Evolutionary conservation across 2,888 invertebrate species (phyloP), one percentile per base, ranked within the genome.

Genomic region (Trypoxylon attenuatum): DNA sequence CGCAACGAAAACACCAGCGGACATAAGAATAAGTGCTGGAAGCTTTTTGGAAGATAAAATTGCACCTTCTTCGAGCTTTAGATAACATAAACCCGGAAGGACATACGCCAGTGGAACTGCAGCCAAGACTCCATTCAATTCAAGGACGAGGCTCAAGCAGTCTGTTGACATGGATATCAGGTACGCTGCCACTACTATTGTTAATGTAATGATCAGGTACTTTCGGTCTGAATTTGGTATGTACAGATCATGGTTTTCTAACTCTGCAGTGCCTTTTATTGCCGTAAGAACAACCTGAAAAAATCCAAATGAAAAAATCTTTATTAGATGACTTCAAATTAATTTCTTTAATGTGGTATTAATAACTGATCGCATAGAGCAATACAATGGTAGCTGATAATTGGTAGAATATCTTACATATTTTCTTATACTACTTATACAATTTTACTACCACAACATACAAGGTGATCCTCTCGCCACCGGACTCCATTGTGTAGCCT

Each of bases 101-200:
- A 96, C 91, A 85, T 94, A 96, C 8, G 95, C 95, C 73, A 96
- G 85, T 0, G 95, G 95, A 58, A 94, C 93, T 5, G 95, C 95
- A 5, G 94, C 93, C 62, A 95, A 77, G 13, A 95, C 92, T 59
- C 95, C 95, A 87, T 96, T 95, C 45, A 96, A 84, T 87, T 95
- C 95, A 69, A 96, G 87, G 3, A 95, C 94, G 33, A 95, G 90
- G 18, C 95, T 94, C 38, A 96, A 88, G 83, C 96, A 96, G 84
- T 95, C 94, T 3, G 95, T 95, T 63, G 92, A 89, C 88, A 95
- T 93, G 23, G 95, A 95, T 61, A 95, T 90, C 45, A 93, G 88
- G 82, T 93, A 94, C 23, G 94, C 91, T 43, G 90, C 86, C 19
- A 89, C 87, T 22, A 94, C 91, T 77, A 96, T 93, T 16, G 90